Percentiles rank a stretch among this genome's conserved stretches.
These are phyloP conservation scores for Eustalomyia histrio DNA, from an alignment of 2,888 invertebrate genomes.

Conservation along the genomic window DNA sequence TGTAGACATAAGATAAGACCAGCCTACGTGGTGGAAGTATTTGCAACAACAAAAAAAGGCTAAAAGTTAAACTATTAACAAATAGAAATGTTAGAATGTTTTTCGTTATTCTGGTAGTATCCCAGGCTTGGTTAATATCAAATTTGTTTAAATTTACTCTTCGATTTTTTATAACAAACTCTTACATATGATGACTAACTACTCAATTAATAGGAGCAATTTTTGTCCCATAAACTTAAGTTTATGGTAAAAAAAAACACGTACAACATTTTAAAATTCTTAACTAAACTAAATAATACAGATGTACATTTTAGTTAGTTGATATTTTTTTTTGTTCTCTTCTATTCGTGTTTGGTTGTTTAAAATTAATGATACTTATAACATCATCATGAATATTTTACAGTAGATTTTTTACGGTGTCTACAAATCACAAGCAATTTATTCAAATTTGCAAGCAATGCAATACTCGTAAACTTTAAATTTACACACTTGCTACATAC, in stretches of 20 bases:
- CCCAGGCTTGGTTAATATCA: neutral
- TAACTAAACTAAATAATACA: slow-evolving; percentile 31
- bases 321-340: neutral
- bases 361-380: slow-evolving; percentile 13
- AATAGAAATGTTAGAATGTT: slow-evolving; percentile 58
- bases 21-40: slow-evolving; percentile 23
- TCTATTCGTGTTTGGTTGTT: neutral
- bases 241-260: neutral
- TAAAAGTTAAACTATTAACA: slow-evolving; percentile 55
- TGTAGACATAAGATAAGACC: slow-evolving; percentile 57
- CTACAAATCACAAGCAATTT: slow-evolving; percentile 51
- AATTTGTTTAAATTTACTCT: slow-evolving; percentile 1
- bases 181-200: slow-evolving; percentile 32
- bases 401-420: slow-evolving; percentile 38
- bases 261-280: neutral
- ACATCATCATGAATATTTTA: slow-evolving; percentile 40
- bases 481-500: slow-evolving; percentile 31
- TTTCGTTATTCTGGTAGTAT: neutral
- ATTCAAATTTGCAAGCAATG: slow-evolving; percentile 53
- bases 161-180: neutral
- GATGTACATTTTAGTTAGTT: neutral
- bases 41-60: slow-evolving; percentile 9
- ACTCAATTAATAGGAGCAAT: slow-evolving; percentile 40
- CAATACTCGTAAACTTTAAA: slow-evolving; percentile 46
- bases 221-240: neutral